Percentiles rank a stretch among this genome's conserved stretches.
phyloP scores from a whole-genome alignment of 2,888 invertebrate genomes.

The Zhuqinia jingwanae region DNA sequence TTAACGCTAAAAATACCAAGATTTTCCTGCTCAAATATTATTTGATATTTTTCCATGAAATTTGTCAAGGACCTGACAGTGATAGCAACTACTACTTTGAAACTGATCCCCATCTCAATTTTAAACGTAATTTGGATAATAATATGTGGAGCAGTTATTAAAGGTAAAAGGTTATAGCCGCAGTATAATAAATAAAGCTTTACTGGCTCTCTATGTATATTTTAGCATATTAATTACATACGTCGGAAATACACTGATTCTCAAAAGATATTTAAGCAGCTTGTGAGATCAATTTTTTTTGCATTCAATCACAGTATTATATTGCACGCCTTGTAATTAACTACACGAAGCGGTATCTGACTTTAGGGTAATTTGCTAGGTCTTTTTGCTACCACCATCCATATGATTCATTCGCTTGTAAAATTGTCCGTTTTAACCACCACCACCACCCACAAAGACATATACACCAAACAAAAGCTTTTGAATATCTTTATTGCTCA shows the following conservation, averaged over 20 bases:
- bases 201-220: no score
- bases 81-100: neutral
- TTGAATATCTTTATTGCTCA: neutral
- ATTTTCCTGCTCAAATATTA: neutral
- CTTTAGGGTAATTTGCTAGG: neutral
- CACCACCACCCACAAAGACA: constrained; percentile 18
- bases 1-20: neutral
- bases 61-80: constrained; percentile 1
- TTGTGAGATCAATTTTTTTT: constrained; percentile 2
- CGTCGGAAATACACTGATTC: neutral
- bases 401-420: no score
- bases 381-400: neutral
- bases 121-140: neutral
- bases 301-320: neutral
- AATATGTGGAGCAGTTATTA: neutral
- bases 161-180: constrained; percentile 15
- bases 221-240: neutral
- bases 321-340: constrained; percentile 6
- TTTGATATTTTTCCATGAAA: constrained; percentile 17
- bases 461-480: no score
- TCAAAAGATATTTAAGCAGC: neutral
- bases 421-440: no score
- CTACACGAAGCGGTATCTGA: no score
- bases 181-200: neutral
- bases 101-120: no score